Evolutionary conservation across 2,888 invertebrate species (phyloP), one percentile per base, ranked within the genome.

Genomic region (Heliconius ethilla): DNA sequence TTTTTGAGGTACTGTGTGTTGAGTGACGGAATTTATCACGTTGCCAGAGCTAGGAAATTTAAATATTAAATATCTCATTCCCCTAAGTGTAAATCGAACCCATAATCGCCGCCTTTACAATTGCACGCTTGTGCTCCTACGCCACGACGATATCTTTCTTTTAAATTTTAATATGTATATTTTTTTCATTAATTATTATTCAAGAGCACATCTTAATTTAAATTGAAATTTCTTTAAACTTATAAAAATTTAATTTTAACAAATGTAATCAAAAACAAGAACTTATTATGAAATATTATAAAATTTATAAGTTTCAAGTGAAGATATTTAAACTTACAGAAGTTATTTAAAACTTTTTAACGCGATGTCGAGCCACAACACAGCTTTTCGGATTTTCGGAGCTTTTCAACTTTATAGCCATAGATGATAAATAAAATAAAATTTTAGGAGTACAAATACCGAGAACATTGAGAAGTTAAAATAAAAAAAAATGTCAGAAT

Each of bases 241-340:
- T 66, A 22, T 66, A 11, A 10, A 25, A 40, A 67, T 67, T 67
- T 13, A 67, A 13, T 33, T 67, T 25, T 2, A 67, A 15, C 25
- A 67, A 40, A 22, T 40, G n/a, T 67, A 40, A 67, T 67, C 25
- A 67, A 67, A 25, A 67, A 67, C 6, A 67, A 37, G n/a, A 67
- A 67, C 13, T 33, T 67, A 33, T 67, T 40, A 67, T 25, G 13
- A 40, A 37, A 67, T 40, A 40, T 40, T 40, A 37, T 37, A 40
- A 67, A 67, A 37, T 40, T 37, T 67, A 67, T 37, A 40, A 67
- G 25, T 67, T 67, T 67, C 7, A 11, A 37, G 67, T 67, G n/a
- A 67, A 67, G n/a, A 29, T 67, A 67, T 67, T 67, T 11, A 63
- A 63, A 63, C 27, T 63, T 63, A 63, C 11, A 67, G 25, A 67